Evolutionary conservation across 2,888 invertebrate genomes (phyloP), one percentile per base, ranked within the genome.

Genomic region (Agrotis clavis): DNA sequence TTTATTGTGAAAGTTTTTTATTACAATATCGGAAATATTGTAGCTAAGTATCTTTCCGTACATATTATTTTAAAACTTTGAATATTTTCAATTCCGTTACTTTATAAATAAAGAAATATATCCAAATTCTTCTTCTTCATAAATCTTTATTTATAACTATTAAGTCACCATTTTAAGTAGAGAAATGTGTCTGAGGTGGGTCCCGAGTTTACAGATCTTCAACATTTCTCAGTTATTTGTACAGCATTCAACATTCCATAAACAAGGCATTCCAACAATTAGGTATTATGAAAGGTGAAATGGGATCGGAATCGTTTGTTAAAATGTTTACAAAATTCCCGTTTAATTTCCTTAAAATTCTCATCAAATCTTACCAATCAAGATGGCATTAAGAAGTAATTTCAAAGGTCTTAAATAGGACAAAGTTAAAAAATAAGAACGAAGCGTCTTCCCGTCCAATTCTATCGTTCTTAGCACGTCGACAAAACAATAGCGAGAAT

Each of bases 371-470:
- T 80, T 79, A 65, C 79, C 84, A 87, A 89, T 89, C 85, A 86
- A 81, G 78, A 71, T 25, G 77, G 86, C 71, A 81, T 88, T 84
- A 88, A 57, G 41, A 83, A 82, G 86, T 84, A 79, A 88, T 89
- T 88, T 79, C 73, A 75, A 71, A 81, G 67, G 79, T 80, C 78
- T 86, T 85, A 82, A 79, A 83, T 65, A 78, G 69, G 53, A 68
- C 71, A 21, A 66, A 68, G 59, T 67, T 67, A 76, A 77, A 73
- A 76, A 71, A 68, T 60, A 70, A 53, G 16, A 35, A 73, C 71
- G 53, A 63, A 56, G 59, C 25, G 7, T 48, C 16, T 68, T 19
- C 35, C 48, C 48, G 21, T 57, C 61, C 30, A 41, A 59, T 71
- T 77, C 16, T 60, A 41, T 45, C 18, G 19, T n/a, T 68, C 48